Conservation (phyloP, 2,888 invertebrate species). For the Griposia aprilina region DNA sequence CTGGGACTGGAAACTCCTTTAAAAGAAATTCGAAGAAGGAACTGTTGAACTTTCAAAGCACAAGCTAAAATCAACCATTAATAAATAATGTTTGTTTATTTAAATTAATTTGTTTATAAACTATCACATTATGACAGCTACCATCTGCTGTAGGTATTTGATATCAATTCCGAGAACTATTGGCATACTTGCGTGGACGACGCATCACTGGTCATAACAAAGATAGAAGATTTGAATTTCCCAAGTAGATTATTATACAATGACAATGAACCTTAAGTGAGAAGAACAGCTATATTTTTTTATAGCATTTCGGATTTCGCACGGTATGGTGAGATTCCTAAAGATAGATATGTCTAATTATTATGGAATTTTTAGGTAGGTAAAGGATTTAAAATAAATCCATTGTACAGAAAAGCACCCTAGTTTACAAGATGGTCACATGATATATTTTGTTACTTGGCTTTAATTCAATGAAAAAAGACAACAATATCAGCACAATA, state of each 20-base stretch:
- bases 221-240: conserved; percentile 25
- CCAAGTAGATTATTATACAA: conserved; percentile 35
- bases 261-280: conserved; percentile 48
- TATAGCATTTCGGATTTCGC: conserved; percentile 34
- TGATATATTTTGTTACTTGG: no score
- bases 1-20: neutral
- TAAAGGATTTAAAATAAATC: neutral
- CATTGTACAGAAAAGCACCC: no score
- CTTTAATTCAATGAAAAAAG: neutral
- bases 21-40: neutral
- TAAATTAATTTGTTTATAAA: conserved; percentile 14
- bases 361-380: neutral
- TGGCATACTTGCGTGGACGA: conserved; percentile 14
- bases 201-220: conserved; percentile 34
- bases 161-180: conserved; percentile 51
- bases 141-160: conserved; percentile 30
- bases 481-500: neutral
- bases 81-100: conserved; percentile 5
- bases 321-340: neutral
- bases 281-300: conserved; percentile 31
- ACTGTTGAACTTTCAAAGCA: neutral
- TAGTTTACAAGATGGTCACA: neutral
- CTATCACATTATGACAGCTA: conserved; percentile 26
- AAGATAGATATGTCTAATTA: neutral
- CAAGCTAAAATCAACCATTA: neutral